phyloP scores from a whole-genome alignment of 2,113 vertebrate species.

The Leptosomus discolor region DNA sequence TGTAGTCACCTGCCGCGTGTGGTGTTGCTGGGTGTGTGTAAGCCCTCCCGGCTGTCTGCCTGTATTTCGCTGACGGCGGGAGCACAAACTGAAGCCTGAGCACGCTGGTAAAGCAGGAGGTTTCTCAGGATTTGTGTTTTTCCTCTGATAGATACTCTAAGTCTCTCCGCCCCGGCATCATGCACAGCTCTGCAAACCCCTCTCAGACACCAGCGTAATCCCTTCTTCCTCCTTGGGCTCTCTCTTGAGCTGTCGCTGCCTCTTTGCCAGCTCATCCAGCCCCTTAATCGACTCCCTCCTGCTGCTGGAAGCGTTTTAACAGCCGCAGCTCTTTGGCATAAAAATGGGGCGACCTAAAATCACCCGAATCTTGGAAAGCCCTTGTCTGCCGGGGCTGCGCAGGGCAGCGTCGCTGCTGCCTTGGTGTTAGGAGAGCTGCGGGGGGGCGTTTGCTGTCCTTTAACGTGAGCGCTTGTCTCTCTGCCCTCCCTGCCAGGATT shows the following conservation, averaged over 20 bases:
- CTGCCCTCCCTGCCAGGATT: conserved; percentile 78
- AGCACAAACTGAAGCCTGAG: not conserved
- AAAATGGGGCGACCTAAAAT: not conserved
- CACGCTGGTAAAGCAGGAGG: not conserved
- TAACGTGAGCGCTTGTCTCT: accelerated
- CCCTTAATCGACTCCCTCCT: not conserved
- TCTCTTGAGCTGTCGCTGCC: not conserved
- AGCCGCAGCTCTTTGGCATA: not conserved
- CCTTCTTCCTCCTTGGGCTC: not conserved
- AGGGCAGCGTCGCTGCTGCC: not conserved
- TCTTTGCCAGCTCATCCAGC: not conserved
- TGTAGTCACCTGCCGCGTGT: accelerated
- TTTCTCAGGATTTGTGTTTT: not conserved
- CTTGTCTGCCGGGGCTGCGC: not conserved
- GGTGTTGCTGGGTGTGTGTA: not conserved
- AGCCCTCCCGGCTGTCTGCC: not conserved
- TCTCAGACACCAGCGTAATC: not conserved
- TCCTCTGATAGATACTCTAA: not conserved
- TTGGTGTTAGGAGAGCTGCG: not conserved
- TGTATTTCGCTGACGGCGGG: not conserved
- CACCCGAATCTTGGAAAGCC: not conserved
- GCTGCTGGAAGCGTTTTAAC: not conserved
- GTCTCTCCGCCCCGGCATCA: not conserved
- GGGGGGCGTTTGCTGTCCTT: accelerated
- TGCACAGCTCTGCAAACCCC: not conserved